Evolutionary conservation across 2,797 vertebrate species (phyloP), one percentile per base, ranked within the genome.

Genomic region (Gastrophryne carolinensis): DNA sequence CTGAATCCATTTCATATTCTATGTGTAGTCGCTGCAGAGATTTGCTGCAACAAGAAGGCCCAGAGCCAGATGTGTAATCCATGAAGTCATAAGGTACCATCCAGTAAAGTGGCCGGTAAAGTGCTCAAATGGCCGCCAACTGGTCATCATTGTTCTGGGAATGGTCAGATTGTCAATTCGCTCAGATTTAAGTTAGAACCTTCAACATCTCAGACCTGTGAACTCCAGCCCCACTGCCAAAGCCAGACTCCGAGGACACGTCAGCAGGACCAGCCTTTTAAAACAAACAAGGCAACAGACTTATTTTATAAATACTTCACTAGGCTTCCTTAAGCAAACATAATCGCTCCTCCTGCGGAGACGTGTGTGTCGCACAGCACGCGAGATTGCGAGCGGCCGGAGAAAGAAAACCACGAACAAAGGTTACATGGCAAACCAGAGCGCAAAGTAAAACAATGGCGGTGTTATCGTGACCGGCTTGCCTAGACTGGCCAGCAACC

Each of bases 161-260:
- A 67, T 53, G 64, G 47, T 26, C 32, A 39, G 5, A 67, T 67
- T 39, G 49, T 27, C 64, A 53, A 67, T 67, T 53, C 39, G 32
- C 30, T 37, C 35, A 26, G 32, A 7, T 67, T 37, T 67, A 67
- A 67, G 35, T 67, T 34, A 67, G 17, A 2, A 27, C 47, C 39
- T 47, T 52, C 47, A 53, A 39, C 23, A 24, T 34, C 1, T 23
- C 53, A 50, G 24, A 23, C 12, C 47, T 1, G 8, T 37, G 49
- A 53, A 54, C 30, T 23, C 24, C 21, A 27, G 23, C 49, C 35
- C 64, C 21, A 15, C 21, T 54, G 32, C 47, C 32, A 67, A 17
- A 39, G 21, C 32, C 49, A 54, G 15, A 23, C 21, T 17, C 10
- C 4, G 15, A 15, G 7, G 37, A 37, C 21, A 30, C 24, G 64